Evolutionary conservation across 1,140 invertebrate genomes (phyloP).

Genomic region (Pseudomyrmex pallidus): DNA sequence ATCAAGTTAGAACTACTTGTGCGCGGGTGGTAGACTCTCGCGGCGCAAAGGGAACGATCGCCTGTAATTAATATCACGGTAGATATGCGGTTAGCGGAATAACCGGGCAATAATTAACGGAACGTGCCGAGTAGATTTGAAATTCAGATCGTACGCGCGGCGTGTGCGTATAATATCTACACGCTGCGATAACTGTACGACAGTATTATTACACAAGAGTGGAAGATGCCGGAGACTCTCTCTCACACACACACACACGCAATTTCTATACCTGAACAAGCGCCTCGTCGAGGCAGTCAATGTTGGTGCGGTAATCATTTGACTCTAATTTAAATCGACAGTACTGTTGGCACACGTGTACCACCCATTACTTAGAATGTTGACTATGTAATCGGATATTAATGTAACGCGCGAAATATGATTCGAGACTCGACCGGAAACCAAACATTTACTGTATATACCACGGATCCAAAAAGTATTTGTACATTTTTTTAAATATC

Average conservation of each 20-base stretch:
- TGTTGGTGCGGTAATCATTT: conserved; percentile 27
- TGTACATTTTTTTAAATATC: too few species aligned
- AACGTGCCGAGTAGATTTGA: conserved; percentile 45
- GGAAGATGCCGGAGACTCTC: conserved; percentile 51
- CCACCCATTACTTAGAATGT: conserved; percentile 6
- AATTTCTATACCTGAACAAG: not conserved
- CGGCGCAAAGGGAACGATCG: conserved; percentile 41
- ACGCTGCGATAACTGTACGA: not conserved
- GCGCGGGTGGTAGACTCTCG: not conserved
- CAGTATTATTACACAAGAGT: conserved; percentile 33
- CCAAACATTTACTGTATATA: too few species aligned
- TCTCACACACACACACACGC: not conserved
- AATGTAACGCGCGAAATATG: not conserved
- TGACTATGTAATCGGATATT: conserved; percentile 20
- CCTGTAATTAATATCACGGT: conserved; percentile 52
- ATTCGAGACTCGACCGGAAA: too few species aligned
- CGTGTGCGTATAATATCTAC: conserved; percentile 18
- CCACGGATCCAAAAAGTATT: too few species aligned
- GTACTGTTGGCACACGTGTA: not conserved
- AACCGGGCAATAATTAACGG: conserved; percentile 34
- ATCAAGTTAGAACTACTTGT: conserved; percentile 30
- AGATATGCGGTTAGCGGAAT: conserved; percentile 34
- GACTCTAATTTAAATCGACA: conserved; percentile 39
- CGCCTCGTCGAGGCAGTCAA: conserved; percentile 24
- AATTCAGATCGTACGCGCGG: conserved; percentile 54